Percentiles rank a stretch among this genome's conserved stretches.
Evolutionary conservation across 2,113 vertebrate species (phyloP).

Genomic region (Nothobranchius kuhntae): DNA sequence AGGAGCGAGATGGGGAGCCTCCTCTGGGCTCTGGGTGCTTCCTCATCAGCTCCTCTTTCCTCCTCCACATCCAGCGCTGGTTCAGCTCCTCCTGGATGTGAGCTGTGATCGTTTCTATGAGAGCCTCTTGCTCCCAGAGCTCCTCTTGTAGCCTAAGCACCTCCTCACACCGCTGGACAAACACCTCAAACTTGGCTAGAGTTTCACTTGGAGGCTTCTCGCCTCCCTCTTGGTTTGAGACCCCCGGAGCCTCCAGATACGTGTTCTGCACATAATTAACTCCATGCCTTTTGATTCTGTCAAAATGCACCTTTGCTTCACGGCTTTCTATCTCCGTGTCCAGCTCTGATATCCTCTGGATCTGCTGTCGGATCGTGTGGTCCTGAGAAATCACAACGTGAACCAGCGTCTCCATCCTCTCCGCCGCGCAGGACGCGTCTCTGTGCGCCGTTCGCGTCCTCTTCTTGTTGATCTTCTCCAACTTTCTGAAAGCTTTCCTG

Average conservation of each 20-base stretch:
- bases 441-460: conserved; percentile 69
- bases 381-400: conserved; percentile 94
- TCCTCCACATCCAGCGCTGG: conserved; percentile 89
- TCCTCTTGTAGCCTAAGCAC: conserved; percentile 84
- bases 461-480: conserved; percentile 90
- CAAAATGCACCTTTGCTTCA: conserved; percentile 87
- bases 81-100: conserved; percentile 93
- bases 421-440: conserved; percentile 78
- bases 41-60: conserved; percentile 67
- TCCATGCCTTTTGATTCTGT: conserved; percentile 87
- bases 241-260: conserved; percentile 76
- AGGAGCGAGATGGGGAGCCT: background rate
- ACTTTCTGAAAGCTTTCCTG: conserved; percentile 92
- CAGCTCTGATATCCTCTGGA: conserved; percentile 88
- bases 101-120: conserved; percentile 80
- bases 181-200: conserved; percentile 77
- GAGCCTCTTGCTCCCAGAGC: conserved; percentile 83
- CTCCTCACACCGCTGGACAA: conserved; percentile 77
- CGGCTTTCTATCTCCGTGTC: conserved; percentile 89
- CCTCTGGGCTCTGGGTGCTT: conserved; percentile 62
- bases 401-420: conserved; percentile 91
- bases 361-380: conserved; percentile 91
- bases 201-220: conserved; percentile 25
- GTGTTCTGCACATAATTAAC: conserved; percentile 95
- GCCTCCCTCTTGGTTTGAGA: conserved; percentile 18